These are phyloP conservation scores for Nemurella pictetii DNA, from an alignment of 2,888 invertebrate species.

Conservation along the genomic window DNA sequence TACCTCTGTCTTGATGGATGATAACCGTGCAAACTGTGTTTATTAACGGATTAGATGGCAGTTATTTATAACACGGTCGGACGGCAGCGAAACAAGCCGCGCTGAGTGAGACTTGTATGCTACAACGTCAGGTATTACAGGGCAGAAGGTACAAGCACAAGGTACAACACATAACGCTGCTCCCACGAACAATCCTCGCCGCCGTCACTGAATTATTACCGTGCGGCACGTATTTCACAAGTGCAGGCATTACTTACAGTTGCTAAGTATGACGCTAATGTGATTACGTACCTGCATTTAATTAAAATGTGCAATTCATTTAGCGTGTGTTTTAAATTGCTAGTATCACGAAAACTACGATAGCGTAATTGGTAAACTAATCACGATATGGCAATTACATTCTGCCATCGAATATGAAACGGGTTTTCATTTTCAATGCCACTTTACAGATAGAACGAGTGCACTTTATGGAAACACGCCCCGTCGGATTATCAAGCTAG, in stretches of 20 bases:
- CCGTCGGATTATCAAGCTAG: neutral
- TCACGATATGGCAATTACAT: neutral
- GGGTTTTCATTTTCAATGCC: neutral
- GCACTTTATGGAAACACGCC: neutral
- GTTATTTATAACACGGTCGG: slow-evolving; percentile 8
- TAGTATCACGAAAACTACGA: neutral
- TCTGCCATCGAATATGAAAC: neutral
- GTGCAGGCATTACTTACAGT: neutral
- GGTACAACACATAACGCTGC: neutral
- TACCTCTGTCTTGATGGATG: slow-evolving; percentile 2
- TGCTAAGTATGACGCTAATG: neutral
- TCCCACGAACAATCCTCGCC: neutral
- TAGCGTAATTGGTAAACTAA: neutral
- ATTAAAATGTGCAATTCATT: neutral
- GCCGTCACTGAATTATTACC: neutral
- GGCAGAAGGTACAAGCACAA: neutral
- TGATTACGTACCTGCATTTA: neutral
- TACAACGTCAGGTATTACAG: too few species aligned
- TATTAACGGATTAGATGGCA: slow-evolving; percentile 14
- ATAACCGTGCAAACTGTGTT: slow-evolving; percentile 13
- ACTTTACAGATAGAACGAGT: neutral
- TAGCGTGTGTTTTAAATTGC: neutral
- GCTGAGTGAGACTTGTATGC: neutral
- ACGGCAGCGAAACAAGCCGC: neutral
- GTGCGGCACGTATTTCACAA: neutral